Conservation (phyloP, 2,888 invertebrate genomes). For the Eilema depressum region DNA sequence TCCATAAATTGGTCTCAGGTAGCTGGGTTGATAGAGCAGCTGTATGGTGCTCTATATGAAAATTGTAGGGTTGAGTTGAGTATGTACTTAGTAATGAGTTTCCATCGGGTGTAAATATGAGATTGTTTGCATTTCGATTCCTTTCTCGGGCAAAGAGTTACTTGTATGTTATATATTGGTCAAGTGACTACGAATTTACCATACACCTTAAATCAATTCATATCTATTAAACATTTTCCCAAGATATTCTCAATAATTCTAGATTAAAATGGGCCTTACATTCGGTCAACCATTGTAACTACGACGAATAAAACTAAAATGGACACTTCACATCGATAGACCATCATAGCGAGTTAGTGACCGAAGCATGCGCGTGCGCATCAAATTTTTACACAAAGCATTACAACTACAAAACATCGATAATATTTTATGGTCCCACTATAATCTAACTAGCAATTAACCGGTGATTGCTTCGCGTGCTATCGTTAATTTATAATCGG, state of each 20-base stretch:
- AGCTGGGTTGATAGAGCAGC: no score
- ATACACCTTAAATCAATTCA: no score
- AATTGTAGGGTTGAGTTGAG: no score
- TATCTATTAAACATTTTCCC: no score
- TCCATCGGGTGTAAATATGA: no score
- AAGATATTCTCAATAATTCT: neutral
- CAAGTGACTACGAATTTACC: no score
- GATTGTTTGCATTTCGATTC: neutral
- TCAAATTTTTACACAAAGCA: conserved; percentile 15
- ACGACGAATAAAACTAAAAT: neutral
- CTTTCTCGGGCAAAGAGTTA: neutral
- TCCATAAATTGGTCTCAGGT: no score
- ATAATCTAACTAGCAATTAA: conserved; percentile 66
- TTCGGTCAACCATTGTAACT: neutral
- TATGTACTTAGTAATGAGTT: no score
- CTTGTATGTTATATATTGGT: no score
- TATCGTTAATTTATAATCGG: conserved; percentile 45
- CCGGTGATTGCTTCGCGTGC: conserved; percentile 44
- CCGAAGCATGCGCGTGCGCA: conserved; percentile 12
- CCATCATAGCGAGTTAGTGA: neutral
- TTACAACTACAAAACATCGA: conserved; percentile 49
- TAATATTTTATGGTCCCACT: conserved; percentile 54
- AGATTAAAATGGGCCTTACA: neutral
- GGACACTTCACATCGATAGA: neutral
- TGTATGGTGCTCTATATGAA: no score